phyloP scores from a whole-genome alignment of 2,888 invertebrate genomes.

The Nephrocerus scutellatus region DNA sequence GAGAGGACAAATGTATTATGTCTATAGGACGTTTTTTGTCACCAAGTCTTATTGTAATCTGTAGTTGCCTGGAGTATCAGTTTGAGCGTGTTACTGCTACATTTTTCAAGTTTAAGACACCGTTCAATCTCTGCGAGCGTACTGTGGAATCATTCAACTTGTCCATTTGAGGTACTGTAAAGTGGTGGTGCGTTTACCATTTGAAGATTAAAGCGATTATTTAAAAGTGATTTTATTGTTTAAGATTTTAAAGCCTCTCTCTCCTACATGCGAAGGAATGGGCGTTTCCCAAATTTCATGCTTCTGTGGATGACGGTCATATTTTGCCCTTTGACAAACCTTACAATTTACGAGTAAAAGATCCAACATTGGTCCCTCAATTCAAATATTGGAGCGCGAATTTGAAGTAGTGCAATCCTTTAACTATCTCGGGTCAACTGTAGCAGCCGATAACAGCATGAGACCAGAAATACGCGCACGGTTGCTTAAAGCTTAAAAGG shows the following conservation, averaged over 20 bases:
- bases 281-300: slow-evolving; percentile 1
- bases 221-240: slow-evolving; percentile 15
- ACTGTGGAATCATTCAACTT: slow-evolving; percentile 22
- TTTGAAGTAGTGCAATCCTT: too few relatives aligned
- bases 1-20: slow-evolving; percentile 9
- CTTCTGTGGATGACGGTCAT: slow-evolving; percentile 3
- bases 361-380: too few relatives aligned
- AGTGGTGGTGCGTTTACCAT: slow-evolving; percentile 20
- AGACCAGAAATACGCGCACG: too few relatives aligned
- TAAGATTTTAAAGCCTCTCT: too few relatives aligned
- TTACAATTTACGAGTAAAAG: too few relatives aligned
- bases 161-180: slow-evolving; percentile 21
- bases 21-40: slow-evolving; percentile 16
- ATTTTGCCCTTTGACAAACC: slow-evolving; percentile 2
- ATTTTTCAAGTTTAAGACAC: slow-evolving; percentile 18
- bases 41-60: slow-evolving; percentile 18
- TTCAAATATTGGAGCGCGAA: too few relatives aligned
- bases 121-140: slow-evolving; percentile 22
- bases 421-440: too few relatives aligned
- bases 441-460: too few relatives aligned
- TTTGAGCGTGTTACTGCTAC: slow-evolving; percentile 12
- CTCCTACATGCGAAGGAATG: slow-evolving; percentile 1
- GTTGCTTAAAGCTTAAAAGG: too few relatives aligned
- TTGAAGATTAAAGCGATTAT: slow-evolving; percentile 16
- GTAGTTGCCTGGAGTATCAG: slow-evolving; percentile 12